A percentile compares a stretch with the other conserved stretches of the same genome.
Evolutionary conservation across 1,140 invertebrate species (phyloP).

Genomic region (Atta colombica): DNA sequence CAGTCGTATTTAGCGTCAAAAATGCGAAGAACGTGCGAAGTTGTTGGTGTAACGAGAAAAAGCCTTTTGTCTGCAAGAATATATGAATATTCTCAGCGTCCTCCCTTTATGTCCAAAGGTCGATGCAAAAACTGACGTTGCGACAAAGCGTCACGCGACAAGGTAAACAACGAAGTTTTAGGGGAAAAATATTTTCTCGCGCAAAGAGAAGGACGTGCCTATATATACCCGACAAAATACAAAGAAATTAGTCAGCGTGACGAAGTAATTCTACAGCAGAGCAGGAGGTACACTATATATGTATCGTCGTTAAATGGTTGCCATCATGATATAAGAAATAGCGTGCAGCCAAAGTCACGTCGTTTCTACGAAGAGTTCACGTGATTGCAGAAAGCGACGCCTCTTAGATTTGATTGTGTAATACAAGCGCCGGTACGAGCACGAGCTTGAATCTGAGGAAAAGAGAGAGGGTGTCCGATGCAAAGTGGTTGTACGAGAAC

Average conservation of each 20-base stretch:
- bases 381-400: slow-evolving; percentile 66
- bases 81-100: not conserved
- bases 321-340: slow-evolving; percentile 70
- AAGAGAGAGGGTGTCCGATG: not conserved
- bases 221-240: slow-evolving; percentile 19
- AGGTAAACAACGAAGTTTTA: not conserved
- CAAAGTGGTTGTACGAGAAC: slow-evolving; percentile 40
- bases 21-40: not conserved
- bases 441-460: not conserved
- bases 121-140: slow-evolving; percentile 12
- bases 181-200: slow-evolving; percentile 36
- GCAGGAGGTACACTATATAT: slow-evolving; percentile 45
- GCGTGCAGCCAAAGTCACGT: slow-evolving; percentile 65
- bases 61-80: not conserved
- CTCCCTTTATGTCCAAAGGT: not conserved
- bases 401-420: slow-evolving; percentile 72
- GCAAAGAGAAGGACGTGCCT: not conserved
- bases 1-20: not conserved
- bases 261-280: slow-evolving; percentile 47
- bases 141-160: slow-evolving; percentile 34
- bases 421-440: slow-evolving; percentile 45
- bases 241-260: slow-evolving; percentile 60
- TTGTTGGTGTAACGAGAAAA: not conserved
- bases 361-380: slow-evolving; percentile 68
- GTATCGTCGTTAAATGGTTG: slow-evolving; percentile 56